Evolutionary conservation across 2,888 invertebrate genomes (phyloP).

Genomic region (Enchytraeus crypticus): DNA sequence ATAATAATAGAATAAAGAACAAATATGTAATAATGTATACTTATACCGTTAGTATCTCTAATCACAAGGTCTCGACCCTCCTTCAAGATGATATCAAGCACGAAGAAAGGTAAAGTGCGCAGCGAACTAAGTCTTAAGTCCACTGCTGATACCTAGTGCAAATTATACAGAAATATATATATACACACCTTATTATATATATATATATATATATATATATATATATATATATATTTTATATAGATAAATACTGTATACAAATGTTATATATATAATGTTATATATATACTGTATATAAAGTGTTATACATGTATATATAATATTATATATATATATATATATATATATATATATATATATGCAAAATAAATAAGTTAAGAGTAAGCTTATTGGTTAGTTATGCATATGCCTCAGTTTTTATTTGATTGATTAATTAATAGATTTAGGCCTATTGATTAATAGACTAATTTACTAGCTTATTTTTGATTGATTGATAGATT

Average conservation of each 20-base stretch:
- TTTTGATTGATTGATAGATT: no score
- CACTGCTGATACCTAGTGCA: not conserved
- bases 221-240: not conserved
- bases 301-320: no score
- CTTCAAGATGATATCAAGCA: conserved; percentile 77
- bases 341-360: no score
- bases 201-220: not conserved
- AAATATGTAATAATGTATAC: no score
- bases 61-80: conserved; percentile 80
- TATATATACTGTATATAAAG: not conserved
- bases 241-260: not conserved
- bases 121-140: not conserved
- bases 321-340: no score
- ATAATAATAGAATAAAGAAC: no score
- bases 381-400: no score
- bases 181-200: not conserved
- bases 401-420: no score
- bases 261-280: not conserved
- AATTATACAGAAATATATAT: not conserved
- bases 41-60: conserved; percentile 90
- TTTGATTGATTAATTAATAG: no score
- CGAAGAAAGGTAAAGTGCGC: conserved; percentile 38
- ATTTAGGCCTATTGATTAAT: no score
- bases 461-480: no score
- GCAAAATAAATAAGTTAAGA: no score